These are phyloP conservation scores for Drosophila sp. DNA, from an alignment of 1,140 invertebrate genomes.

Conservation along the genomic window DNA sequence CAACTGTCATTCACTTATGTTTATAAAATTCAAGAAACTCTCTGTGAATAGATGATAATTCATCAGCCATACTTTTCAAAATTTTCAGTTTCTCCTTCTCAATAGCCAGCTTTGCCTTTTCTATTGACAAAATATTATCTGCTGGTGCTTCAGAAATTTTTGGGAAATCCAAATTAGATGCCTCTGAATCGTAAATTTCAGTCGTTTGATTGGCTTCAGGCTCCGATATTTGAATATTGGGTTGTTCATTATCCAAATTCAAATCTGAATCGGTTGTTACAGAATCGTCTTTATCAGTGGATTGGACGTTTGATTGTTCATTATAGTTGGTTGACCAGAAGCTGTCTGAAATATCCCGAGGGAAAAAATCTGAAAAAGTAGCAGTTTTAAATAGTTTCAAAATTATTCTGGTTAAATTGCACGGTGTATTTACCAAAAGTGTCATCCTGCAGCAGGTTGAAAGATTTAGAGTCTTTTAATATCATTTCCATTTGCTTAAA, in stretches of 20 bases:
- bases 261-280: not conserved
- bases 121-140: slow-evolving; percentile 23
- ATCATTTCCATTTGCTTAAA: slow-evolving; percentile 30
- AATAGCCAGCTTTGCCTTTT: slow-evolving; percentile 33
- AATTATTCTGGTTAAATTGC: not conserved
- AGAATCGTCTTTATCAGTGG: not conserved
- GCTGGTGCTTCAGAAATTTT: not conserved
- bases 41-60: slow-evolving; percentile 38
- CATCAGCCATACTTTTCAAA: slow-evolving; percentile 36
- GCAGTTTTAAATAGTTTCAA: no score
- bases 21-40: slow-evolving; percentile 28
- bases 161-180: not conserved
- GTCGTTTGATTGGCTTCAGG: not conserved
- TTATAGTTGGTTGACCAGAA: not conserved
- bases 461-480: slow-evolving; percentile 13
- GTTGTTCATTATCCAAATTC: not conserved
- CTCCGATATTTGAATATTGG: no score
- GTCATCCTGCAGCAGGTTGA: slow-evolving; percentile 7
- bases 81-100: slow-evolving; percentile 35
- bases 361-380: slow-evolving; percentile 20
- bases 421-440: not conserved
- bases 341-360: slow-evolving; percentile 18
- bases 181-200: not conserved
- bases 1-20: not conserved
- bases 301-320: not conserved